Evolutionary conservation across 2,797 vertebrate species (phyloP), one percentile per base, ranked within the genome.

Genomic region (Choloepus didactylus): DNA sequence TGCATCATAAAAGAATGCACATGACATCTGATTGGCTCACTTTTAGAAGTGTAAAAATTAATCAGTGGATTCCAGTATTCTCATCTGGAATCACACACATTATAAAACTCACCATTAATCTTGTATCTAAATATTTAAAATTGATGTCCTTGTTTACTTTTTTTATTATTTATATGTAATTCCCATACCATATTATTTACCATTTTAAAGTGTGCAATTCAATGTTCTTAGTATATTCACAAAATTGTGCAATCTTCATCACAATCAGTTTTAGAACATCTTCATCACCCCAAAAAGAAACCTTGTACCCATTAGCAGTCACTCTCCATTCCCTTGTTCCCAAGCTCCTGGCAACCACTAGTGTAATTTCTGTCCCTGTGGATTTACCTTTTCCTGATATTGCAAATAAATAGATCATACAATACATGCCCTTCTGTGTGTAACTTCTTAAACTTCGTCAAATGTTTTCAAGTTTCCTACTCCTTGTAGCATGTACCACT

Each of bases 111-210:
- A 27, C 66, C 67, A 80, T 46, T 9, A 2, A 25, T 56, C 27
- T 93, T 94, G 85, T 72, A 72, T n/a, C 67, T 51, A 35, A 77
- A 60, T 60, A 31, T 46, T 51, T 60, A 72, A 64, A 77, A 66
- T 82, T 62, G 14, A 70, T 19, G 35, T 70, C 23, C 15, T 89
- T 44, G 16, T 29, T 93, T 94, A 70, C 35, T 10, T 15, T 46
- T 91, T 75, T 92, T 64, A 56, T 79, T 89, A 25, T 82, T 49
- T 29, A 76, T 92, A 29, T 15, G 15, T 21, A 51, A 56, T 3
- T 49, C 19, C 56, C 10, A 54, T 75, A 44, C 41, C 16, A 31
- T 18, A 72, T 19, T 70, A 81, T 51, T 66, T 46, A 93, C 16
- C 21, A 72, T 41, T 19, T 83, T 46, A 56, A 91, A 91, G 62